Evolutionary conservation across 1,140 invertebrate genomes (phyloP).

Genomic region (Hypsibius dujardini): DNA sequence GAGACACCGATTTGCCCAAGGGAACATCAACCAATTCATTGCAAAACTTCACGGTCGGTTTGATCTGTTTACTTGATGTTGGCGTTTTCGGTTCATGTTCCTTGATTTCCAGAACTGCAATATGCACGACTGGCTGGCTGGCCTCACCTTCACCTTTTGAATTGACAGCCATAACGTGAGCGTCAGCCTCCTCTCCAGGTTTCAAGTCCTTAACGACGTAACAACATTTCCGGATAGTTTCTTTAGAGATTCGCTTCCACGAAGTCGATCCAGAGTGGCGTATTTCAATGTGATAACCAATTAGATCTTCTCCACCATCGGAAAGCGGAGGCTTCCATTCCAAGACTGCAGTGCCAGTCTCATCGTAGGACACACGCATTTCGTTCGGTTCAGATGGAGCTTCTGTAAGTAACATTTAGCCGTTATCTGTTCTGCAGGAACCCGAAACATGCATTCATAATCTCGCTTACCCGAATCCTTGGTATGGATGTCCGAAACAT

Average conservation of each 20-base stretch:
- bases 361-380: not conserved
- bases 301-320: constrained; percentile 73
- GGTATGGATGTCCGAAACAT: not conserved
- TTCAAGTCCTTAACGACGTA: not conserved
- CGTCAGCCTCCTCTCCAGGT: not conserved
- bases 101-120: not conserved
- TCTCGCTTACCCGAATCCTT: not conserved
- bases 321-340: constrained; percentile 77
- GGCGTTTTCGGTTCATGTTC: not conserved
- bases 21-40: not conserved
- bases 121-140: constrained; percentile 27
- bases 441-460: not conserved
- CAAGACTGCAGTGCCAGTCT: constrained; percentile 39
- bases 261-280: not conserved
- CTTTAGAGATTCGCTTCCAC: not conserved
- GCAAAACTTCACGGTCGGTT: not conserved
- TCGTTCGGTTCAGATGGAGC: not conserved
- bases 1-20: not conserved
- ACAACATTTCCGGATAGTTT: constrained; percentile 6
- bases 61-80: not conserved
- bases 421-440: too few relatives aligned
- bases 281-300: constrained; percentile 75
- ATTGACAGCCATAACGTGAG: constrained; percentile 29
- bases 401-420: too few relatives aligned
- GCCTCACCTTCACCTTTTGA: constrained; percentile 33